Base-by-base conservation (phyloP, 2,797 vertebrate species). In the Clarias fuscus region DNA sequence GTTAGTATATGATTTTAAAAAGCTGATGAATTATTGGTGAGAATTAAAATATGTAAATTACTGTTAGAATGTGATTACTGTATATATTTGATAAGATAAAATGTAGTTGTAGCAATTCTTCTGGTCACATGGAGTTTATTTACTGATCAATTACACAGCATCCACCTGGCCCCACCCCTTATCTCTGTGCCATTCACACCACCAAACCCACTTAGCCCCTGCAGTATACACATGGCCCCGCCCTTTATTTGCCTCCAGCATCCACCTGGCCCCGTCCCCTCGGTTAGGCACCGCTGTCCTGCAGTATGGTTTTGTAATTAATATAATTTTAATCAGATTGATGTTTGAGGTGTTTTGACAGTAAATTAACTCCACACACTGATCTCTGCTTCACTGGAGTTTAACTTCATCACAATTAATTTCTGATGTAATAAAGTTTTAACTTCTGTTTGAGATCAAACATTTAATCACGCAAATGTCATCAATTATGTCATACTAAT, bases 31-130 rank as follows among this genome's bases (percentile, higher is more conserved):
- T 78, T 78, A 37, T 79, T 61, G 37, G 24, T n/a, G 33, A 79
- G 59, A 62, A 80, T 64, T 80, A 24, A 40, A 40, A 80, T 62
- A 43, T 80, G 59, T 80, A n/a, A 61, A 78, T 18, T 59, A 56
- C 10, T 24, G 58, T 64, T 64, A 80, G 33, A 64, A 64, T 80
- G 33, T 62, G 58, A 40, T 79, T 72, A 59, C 10, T 48, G 48
- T 24, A 79, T 62, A 79, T 64, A 62, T 64, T 80, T 64, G 64
- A 62, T 80, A 40, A 80, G 64, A 78, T 61, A 17, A 37, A 78
- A 64, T 64, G 14, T 64, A 80, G 77, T 37, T 62, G 11, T 64
- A 80, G 59, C 33, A 64, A 0, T 43, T 80, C 22, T 37, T 79
- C 77, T 43, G 33, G n/a, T 40, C 59, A 79, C 11, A n/a, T 62